Evolutionary conservation across 2,888 invertebrate species (phyloP), one percentile per base, ranked within the genome.

Genomic region (Eilema sororculum): DNA sequence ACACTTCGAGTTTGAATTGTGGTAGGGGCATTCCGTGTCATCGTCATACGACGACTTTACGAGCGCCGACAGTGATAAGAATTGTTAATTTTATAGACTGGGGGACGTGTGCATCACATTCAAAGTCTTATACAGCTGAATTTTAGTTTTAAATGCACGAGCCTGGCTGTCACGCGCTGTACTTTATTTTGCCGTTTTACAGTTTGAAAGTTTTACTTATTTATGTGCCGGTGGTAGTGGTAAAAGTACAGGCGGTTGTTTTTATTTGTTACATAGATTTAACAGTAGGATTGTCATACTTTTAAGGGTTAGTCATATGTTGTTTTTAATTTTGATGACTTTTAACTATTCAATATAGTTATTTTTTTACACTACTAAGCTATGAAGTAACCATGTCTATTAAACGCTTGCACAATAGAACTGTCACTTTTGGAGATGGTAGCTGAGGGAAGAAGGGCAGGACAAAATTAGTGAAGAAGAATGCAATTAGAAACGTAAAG

Each of bases 41-140:
- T 69, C 77, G 72, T 78, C 79, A 77, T 77, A 75, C 73, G 73
- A 41, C 28, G 68, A 72, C 60, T 91, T 93, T 93, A 93, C 91
- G 92, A 92, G 82, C 84, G 83, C 74, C 81, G 86, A 83, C 90
- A 89, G 91, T 91, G 92, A 92, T 93, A 92, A 91, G 92, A 93
- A 93, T 92, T 89, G 92, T 93, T 93, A 93, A 93, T 93, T 91
- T 92, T 92, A 92, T 90, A 79, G 82, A 82, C 77, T 75, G 71
- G 71, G 76, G 71, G 84, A 84, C 84, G 82, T 79, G 84, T 85
- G 86, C 89, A 88, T 91, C 72, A 72, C 64, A 75, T 80, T 79
- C 77, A 77, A 80, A 73, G 75, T 74, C 71, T 79, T 71, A 64
- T 65, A 24, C 56, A 37, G 30, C 68, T 67, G 67, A 73, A 72